Percentiles rank a stretch among this genome's conserved stretches.
These are phyloP conservation scores for Mesorhabditis spiculigera DNA, from an alignment of 2,888 invertebrate genomes.

Conservation along the genomic window DNA sequence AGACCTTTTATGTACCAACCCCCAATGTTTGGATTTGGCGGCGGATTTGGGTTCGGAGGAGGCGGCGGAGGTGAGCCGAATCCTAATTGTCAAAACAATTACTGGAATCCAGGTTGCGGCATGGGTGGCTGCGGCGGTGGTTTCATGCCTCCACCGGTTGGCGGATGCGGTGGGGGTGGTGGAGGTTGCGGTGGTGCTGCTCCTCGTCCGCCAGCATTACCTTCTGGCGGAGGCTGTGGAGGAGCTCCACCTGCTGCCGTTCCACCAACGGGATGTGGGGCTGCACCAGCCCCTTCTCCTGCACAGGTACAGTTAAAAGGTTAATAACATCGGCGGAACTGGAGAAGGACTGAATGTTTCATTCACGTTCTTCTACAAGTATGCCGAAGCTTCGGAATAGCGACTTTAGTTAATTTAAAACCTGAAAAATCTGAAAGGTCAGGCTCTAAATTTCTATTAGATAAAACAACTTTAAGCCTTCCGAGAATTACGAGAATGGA, in stretches of 20 bases:
- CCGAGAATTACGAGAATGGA: no score
- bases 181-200: background rate
- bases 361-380: no score
- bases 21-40: background rate
- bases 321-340: no score
- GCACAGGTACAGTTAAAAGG: constrained; percentile 23
- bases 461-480: no score
- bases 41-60: constrained; percentile 15
- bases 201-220: constrained; percentile 19
- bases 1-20: constrained; percentile 6
- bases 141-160: constrained; percentile 14
- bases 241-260: constrained; percentile 5
- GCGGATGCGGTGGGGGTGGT: constrained; percentile 23
- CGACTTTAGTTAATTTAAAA: no score
- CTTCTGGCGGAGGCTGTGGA: constrained; percentile 13
- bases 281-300: constrained; percentile 22
- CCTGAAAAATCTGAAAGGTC: no score
- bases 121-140: constrained; percentile 5
- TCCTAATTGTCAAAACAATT: constrained; percentile 7
- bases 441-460: no score
- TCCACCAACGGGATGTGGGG: background rate
- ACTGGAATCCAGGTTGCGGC: constrained; percentile 11
- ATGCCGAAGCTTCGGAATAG: no score
- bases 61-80: constrained; percentile 7
- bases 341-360: no score